phyloP scores from a whole-genome alignment of 2,113 vertebrate species.

The Pseudois nayaur region DNA sequence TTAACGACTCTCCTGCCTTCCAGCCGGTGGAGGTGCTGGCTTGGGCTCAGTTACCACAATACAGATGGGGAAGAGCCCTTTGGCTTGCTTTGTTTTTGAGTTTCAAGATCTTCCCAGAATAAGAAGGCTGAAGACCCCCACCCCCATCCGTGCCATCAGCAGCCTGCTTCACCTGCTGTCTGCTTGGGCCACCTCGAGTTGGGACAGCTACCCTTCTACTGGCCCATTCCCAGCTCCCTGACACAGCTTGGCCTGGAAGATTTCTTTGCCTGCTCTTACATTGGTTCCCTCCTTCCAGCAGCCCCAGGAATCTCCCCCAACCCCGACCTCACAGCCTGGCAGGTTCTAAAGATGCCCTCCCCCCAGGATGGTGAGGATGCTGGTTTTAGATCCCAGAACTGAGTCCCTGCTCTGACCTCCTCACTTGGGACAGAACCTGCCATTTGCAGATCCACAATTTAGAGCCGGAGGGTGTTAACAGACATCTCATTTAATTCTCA shows the following conservation, averaged over 20 bases:
- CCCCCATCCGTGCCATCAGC: not conserved
- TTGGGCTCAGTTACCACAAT: conserved; percentile 6
- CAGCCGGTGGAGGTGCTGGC: not conserved
- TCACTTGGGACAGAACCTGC: not conserved
- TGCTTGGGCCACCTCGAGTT: not conserved
- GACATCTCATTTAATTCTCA: not conserved
- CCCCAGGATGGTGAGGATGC: not conserved
- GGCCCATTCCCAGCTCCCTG: no score
- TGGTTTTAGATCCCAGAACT: not conserved
- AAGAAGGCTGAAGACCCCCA: not conserved
- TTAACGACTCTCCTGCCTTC: conserved; percentile 57
- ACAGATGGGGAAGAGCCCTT: not conserved
- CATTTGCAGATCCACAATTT: not conserved
- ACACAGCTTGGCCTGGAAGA: not conserved
- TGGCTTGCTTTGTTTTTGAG: not conserved
- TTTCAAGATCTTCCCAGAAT: not conserved
- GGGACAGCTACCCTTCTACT: not conserved
- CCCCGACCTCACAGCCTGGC: not conserved
- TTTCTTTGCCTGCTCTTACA: not conserved
- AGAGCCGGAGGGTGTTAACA: not conserved
- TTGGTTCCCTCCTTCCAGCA: not conserved
- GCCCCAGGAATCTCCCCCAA: not conserved
- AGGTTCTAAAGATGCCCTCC: not conserved
- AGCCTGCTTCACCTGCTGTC: not conserved
- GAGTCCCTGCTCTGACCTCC: not conserved